These are phyloP conservation scores for Amblyornis subalaris DNA, from an alignment of 2,113 vertebrate species.

Conservation along the genomic window DNA sequence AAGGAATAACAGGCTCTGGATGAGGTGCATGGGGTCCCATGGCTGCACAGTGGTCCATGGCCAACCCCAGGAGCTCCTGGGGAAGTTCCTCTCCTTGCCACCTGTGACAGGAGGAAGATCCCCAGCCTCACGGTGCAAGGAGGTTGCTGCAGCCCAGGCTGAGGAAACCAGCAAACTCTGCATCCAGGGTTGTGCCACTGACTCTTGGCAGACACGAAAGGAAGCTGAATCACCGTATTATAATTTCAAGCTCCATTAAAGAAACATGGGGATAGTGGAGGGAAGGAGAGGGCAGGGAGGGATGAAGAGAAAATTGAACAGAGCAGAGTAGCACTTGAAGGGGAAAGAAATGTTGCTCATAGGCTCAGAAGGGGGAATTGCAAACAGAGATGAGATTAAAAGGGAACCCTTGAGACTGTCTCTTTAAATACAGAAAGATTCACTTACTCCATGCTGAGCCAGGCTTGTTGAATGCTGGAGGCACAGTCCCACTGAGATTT, in stretches of 20 bases:
- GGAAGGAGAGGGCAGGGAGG: slow-evolving; percentile 33
- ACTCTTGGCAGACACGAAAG: not conserved
- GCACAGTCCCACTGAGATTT: not conserved
- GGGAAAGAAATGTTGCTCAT: slow-evolving; percentile 17
- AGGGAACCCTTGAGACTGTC: slow-evolving; percentile 34
- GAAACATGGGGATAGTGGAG: not conserved
- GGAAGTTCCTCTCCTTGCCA: not conserved
- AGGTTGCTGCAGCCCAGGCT: not conserved
- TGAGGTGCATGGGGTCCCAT: not conserved
- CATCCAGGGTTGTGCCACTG: not conserved
- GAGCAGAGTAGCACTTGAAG: slow-evolving; percentile 31
- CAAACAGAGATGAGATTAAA: slow-evolving; percentile 59
- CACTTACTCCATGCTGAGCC: slow-evolving; percentile 41
- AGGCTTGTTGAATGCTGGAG: slow-evolving; percentile 18
- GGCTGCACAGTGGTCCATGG: not conserved
- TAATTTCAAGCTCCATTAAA: slow-evolving; percentile 56
- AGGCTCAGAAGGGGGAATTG: slow-evolving; percentile 46
- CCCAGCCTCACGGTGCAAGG: not conserved
- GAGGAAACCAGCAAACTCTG: not conserved
- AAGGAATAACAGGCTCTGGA: accelerated
- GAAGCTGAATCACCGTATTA: slow-evolving; percentile 3
- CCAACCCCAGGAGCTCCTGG: not conserved
- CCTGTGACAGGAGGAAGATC: not conserved
- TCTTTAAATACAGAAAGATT: slow-evolving; percentile 56
- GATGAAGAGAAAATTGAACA: slow-evolving; percentile 50